Percentiles rank a stretch among this genome's conserved stretches.
Evolutionary conservation across 2,113 vertebrate species (phyloP).

Genomic region (Ranitomeya variabilis): DNA sequence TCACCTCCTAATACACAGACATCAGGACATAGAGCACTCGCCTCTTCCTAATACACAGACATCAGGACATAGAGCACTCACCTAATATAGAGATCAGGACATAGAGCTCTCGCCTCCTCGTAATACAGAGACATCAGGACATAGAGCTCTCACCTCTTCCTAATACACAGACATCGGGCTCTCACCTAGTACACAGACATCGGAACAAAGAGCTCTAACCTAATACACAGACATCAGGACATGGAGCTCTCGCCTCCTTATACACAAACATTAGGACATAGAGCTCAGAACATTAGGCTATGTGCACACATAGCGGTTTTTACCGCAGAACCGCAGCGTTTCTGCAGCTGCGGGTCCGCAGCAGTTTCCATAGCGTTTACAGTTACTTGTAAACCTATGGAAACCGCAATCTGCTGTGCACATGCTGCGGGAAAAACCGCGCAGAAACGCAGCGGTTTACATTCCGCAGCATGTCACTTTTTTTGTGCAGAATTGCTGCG

Average conservation of each 20-base stretch:
- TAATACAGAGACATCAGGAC: background rate
- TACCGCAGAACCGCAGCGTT: too few species aligned
- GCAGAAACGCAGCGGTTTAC: too few species aligned
- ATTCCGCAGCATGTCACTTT: too few species aligned
- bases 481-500: too few species aligned
- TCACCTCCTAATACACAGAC: background rate
- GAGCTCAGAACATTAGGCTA: too few species aligned
- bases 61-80: background rate
- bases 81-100: conserved; percentile 6
- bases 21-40: background rate
- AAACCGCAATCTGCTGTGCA: too few species aligned
- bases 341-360: too few species aligned
- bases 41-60: background rate
- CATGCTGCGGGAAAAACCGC: too few species aligned
- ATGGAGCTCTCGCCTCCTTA: background rate
- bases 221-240: conserved; percentile 4
- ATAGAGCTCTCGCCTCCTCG: background rate
- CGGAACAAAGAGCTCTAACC: background rate
- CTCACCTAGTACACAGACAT: background rate
- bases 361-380: too few species aligned
- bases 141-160: background rate
- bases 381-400: too few species aligned
- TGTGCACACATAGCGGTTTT: too few species aligned
- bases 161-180: background rate
- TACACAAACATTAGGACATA: too few species aligned